These are phyloP conservation scores for Pseudococcus jackbeardsleyi DNA, from an alignment of 2,888 invertebrate genomes.

Conservation along the genomic window DNA sequence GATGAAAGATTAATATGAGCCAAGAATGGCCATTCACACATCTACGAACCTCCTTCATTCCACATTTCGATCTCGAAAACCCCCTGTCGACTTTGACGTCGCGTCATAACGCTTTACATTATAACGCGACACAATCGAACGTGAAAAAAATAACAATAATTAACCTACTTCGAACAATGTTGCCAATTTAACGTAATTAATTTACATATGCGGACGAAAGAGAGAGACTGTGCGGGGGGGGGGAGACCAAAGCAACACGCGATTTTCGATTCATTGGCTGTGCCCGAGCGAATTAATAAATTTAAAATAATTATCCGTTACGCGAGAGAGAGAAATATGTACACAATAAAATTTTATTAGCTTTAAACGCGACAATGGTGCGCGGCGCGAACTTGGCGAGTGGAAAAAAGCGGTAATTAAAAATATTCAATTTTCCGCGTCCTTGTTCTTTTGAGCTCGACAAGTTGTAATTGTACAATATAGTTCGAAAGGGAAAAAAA, in stretches of 20 bases:
- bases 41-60: too few relatives aligned
- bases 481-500: background rate
- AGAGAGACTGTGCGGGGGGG: too few relatives aligned
- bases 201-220: background rate
- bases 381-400: background rate
- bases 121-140: too few relatives aligned
- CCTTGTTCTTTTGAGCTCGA: constrained; percentile 6
- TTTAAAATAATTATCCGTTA: constrained; percentile 35
- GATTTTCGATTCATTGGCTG: constrained; percentile 36
- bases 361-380: background rate
- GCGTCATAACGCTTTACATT: too few relatives aligned
- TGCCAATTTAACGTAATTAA: constrained; percentile 26
- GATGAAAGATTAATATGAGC: too few relatives aligned
- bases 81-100: too few relatives aligned
- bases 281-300: constrained; percentile 25
- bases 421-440: constrained; percentile 52
- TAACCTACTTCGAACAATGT: background rate
- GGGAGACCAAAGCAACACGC: background rate
- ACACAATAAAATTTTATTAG: constrained; percentile 14
- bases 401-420: constrained; percentile 29
- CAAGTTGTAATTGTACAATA: background rate
- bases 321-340: constrained; percentile 2
- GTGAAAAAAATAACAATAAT: too few relatives aligned
- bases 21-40: too few relatives aligned
- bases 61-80: too few relatives aligned